phyloP scores from a whole-genome alignment of 2,888 invertebrate genomes.

The Limnephilus marmoratus region DNA sequence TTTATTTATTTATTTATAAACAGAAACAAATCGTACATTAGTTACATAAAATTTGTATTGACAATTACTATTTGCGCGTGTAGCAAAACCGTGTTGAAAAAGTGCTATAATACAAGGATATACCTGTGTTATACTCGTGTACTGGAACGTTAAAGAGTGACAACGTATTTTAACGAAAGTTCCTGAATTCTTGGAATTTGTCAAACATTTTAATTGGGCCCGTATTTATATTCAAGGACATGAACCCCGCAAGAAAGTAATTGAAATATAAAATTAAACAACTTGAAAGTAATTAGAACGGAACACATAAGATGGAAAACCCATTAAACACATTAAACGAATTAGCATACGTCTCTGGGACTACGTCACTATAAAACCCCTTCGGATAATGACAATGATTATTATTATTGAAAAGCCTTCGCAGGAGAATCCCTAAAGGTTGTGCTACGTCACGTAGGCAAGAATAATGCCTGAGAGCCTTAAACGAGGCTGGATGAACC shows the following conservation, averaged over 20 bases:
- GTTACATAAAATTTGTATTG: too few relatives aligned
- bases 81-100: too few relatives aligned
- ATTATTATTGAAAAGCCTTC: not conserved
- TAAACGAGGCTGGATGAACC: not conserved
- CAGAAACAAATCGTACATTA: too few relatives aligned
- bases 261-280: not conserved
- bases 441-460: not conserved
- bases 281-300: not conserved
- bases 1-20: too few relatives aligned
- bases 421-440: not conserved
- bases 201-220: not conserved
- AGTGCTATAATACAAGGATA: too few relatives aligned
- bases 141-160: not conserved
- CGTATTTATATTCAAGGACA: not conserved
- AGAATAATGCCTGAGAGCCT: not conserved
- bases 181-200: not conserved
- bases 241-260: not conserved
- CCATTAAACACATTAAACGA: not conserved
- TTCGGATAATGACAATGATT: not conserved
- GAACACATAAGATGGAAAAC: not conserved
- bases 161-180: not conserved
- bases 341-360: not conserved
- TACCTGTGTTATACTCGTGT: not conserved
- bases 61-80: too few relatives aligned
- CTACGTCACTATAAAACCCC: not conserved